These are phyloP conservation scores for Plectropomus leopardus DNA, from an alignment of 2,113 vertebrate species.

Conservation along the genomic window DNA sequence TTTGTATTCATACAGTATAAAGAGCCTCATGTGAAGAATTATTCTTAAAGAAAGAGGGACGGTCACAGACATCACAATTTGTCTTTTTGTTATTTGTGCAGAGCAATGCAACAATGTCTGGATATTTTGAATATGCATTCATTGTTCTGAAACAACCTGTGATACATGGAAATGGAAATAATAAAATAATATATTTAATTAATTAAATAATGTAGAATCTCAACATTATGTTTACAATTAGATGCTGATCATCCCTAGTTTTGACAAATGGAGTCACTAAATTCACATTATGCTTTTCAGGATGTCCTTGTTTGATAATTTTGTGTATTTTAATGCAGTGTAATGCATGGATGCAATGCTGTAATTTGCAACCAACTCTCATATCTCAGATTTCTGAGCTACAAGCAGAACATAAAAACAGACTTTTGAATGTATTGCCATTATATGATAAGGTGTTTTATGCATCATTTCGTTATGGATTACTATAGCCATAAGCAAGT, in stretches of 20 bases:
- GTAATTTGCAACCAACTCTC: background rate
- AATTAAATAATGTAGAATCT: background rate
- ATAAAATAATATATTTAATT: background rate
- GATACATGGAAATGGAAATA: background rate
- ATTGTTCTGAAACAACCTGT: background rate
- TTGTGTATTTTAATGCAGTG: conserved; percentile 3
- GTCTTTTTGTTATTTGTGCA: background rate
- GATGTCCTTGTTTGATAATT: background rate
- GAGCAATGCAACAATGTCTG: conserved; percentile 7
- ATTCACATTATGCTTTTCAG: conserved; percentile 1
- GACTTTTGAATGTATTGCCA: background rate
- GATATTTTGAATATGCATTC: background rate
- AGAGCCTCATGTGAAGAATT: conserved; percentile 1
- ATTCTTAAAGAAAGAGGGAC: background rate
- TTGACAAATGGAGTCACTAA: conserved; percentile 9
- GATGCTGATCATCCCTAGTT: background rate
- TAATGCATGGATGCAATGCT: background rate
- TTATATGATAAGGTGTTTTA: background rate
- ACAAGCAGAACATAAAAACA: background rate
- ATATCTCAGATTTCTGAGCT: background rate
- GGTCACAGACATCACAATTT: conserved; percentile 3
- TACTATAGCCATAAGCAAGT: background rate
- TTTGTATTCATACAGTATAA: conserved; percentile 34
- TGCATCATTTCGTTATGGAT: background rate
- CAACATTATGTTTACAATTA: background rate